Evolutionary conservation across 2,888 invertebrate genomes (phyloP), one percentile per base, ranked within the genome.

Genomic region (Micoletzkya japonica): DNA sequence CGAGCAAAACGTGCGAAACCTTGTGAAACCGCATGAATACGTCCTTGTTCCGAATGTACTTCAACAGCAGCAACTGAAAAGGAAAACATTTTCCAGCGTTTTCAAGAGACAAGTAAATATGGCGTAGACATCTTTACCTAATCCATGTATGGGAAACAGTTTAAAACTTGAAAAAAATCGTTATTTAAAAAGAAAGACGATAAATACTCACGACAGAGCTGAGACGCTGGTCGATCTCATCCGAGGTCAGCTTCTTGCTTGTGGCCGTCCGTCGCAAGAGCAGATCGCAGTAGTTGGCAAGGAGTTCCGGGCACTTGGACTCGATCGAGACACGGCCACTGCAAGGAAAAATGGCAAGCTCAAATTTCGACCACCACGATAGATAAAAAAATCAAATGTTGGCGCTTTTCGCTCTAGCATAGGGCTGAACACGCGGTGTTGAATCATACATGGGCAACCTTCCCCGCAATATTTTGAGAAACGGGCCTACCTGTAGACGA

Each of bases 271-370:
- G 93, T 80, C 98, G 90, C 82, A 99, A 89, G 84, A 99, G 89
- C 93, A 98, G 94, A 91, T 98, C 98, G 90, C 98, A 98, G 89
- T 95, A 98, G 88, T 97, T 98, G 69, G 98, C 98, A 82, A 98
- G 89, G 73, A 99, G 90, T 88, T 99, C 98, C 0, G 98, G 98
- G 87, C 97, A 98, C 86, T 95, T 95, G 77, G 96, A 97, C 87
- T 99, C 97, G 17, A 78, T 75, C 3, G 77, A 72, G 14, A 75
- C 64, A n/a, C 73, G 72, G 1, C 76, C 70, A 28, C 75, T 77
- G 56, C 70, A 76, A 67, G 39, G 28, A 57, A 58, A 59, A 54
- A 49, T 20, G 20, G 10, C 20, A 14, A 44, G n/a, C n/a, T n/a
- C n/a, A n/a, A n/a, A n/a, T n/a, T n/a, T n/a, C n/a, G n/a, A n/a